These are phyloP conservation scores for Chlorospingus semifuscus DNA, from an alignment of 2,797 vertebrate genomes.

Conservation along the genomic window DNA sequence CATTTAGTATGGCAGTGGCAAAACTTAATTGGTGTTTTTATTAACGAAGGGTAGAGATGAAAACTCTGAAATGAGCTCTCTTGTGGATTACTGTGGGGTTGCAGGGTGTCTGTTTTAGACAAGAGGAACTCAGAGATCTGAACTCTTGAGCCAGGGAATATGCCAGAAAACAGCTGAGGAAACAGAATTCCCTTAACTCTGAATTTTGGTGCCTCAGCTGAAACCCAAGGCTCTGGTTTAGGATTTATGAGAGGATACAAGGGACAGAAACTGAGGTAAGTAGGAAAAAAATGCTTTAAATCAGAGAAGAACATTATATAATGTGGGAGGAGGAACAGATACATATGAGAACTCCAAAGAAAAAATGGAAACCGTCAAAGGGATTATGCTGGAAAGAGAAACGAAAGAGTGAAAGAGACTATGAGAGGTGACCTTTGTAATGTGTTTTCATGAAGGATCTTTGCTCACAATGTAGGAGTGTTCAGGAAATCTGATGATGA, in stretches of 20 bases:
- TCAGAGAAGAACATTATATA: neutral
- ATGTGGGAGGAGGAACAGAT: neutral
- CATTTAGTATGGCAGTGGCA: neutral
- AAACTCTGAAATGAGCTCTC: neutral
- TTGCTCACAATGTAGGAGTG: neutral
- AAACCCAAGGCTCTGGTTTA: neutral
- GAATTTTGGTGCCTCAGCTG: neutral
- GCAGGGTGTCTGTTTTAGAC: neutral
- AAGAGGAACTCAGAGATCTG: neutral
- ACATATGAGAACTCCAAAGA: neutral
- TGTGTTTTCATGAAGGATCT: neutral
- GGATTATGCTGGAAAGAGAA: neutral
- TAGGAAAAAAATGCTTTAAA: neutral
- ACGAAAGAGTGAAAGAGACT: neutral
- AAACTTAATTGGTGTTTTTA: neutral
- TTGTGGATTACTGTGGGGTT: neutral
- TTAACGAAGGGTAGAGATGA: rapidly evolving
- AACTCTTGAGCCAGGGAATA: neutral
- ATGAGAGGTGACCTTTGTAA: neutral
- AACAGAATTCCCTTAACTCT: neutral
- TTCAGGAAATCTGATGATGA: neutral
- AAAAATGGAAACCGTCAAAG: neutral
- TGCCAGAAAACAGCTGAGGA: neutral
- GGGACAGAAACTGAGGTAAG: neutral
- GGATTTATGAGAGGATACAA: neutral